Conservation (phyloP, 2,797 vertebrate genomes). For the Hirundo rustica region DNA sequence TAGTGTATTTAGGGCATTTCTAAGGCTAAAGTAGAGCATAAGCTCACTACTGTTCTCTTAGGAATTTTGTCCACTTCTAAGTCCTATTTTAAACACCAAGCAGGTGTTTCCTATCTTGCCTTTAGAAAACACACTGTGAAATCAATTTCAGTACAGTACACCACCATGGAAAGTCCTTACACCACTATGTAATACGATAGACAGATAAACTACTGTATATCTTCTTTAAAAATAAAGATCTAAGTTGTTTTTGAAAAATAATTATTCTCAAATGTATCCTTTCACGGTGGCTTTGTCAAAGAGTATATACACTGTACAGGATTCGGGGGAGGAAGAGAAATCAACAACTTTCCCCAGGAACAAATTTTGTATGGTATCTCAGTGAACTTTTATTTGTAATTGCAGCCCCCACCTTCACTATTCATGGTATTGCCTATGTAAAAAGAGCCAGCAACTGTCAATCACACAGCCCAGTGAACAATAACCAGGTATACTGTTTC, state of each 20-base stretch:
- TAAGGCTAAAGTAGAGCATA: background rate
- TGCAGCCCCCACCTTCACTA: background rate
- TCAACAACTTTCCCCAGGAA: background rate
- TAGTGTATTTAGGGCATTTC: background rate
- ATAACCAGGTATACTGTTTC: background rate
- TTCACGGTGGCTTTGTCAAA: background rate
- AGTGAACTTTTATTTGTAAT: background rate
- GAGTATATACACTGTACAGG: background rate
- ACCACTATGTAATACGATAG: background rate
- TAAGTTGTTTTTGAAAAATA: background rate
- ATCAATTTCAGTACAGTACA: background rate
- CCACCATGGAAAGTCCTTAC: background rate
- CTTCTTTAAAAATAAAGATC: background rate
- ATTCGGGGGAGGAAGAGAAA: background rate
- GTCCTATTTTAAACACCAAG: background rate
- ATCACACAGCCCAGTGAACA: background rate
- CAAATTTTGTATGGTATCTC: background rate
- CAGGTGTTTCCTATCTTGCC: conserved; percentile 9
- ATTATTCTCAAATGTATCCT: background rate
- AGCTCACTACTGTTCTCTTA: background rate
- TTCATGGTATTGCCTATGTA: background rate
- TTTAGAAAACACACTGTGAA: conserved; percentile 16
- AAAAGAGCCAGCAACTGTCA: background rate
- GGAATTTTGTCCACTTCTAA: background rate
- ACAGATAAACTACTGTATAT: background rate